These are phyloP conservation scores for Myodes glareolus DNA, from an alignment of 2,113 vertebrate genomes.

Conservation along the genomic window DNA sequence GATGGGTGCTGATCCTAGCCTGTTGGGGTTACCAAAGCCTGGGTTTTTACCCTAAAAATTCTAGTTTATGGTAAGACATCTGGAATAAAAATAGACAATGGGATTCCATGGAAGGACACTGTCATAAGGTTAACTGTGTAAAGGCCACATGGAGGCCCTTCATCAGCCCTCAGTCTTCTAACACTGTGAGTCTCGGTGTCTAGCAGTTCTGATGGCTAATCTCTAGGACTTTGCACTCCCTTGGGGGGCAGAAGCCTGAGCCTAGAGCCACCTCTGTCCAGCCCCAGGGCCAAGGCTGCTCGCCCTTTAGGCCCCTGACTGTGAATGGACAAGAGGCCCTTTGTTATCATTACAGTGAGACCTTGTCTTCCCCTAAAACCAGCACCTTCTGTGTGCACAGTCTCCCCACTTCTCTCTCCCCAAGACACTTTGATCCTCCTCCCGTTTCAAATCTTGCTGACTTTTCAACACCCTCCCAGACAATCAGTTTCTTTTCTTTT, in stretches of 20 bases:
- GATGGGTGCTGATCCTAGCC: background rate
- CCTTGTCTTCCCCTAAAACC: conserved; percentile 68
- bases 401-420: conserved; percentile 36
- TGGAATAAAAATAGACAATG: background rate
- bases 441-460: conserved; percentile 62
- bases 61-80: background rate
- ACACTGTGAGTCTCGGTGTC: background rate
- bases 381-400: conserved; percentile 71
- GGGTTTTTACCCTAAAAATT: background rate
- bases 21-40: background rate
- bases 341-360: conserved; percentile 78
- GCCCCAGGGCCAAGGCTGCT: conserved; percentile 14
- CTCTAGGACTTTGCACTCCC: background rate
- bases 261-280: background rate
- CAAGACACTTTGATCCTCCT: conserved; percentile 71
- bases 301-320: conserved; percentile 7
- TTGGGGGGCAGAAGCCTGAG: background rate
- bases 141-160: background rate
- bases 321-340: conserved; percentile 79
- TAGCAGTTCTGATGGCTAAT: background rate
- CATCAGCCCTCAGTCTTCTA: background rate
- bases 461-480: conserved; percentile 73
- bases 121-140: background rate
- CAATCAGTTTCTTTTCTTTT: conserved; percentile 61
- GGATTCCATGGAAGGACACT: background rate